phyloP scores from a whole-genome alignment of 2,113 vertebrate species.

The Solenodon paradoxus region DNA sequence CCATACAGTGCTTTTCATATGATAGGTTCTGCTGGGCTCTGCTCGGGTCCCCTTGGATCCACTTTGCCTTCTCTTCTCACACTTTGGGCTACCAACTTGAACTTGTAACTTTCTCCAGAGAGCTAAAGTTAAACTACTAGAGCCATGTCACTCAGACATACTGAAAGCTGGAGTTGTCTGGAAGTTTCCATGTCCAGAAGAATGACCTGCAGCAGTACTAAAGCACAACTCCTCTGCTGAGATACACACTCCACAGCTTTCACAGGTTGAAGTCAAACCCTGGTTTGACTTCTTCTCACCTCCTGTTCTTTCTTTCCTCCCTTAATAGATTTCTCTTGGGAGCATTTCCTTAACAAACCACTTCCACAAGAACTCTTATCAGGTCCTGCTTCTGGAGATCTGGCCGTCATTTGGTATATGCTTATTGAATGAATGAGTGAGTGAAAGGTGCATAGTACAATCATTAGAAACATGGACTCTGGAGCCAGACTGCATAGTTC shows the following conservation, averaged over 20 bases:
- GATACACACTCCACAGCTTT: neutral
- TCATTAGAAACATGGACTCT: neutral
- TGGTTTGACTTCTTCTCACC: neutral
- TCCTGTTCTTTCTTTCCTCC: neutral
- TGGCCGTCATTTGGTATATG: neutral
- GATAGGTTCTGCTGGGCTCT: neutral
- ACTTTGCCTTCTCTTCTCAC: neutral
- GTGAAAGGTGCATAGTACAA: neutral
- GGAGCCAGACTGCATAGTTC: neutral
- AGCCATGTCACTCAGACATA: neutral
- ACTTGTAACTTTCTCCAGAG: neutral
- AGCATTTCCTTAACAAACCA: neutral
- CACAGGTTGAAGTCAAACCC: neutral
- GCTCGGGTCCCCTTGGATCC: neutral
- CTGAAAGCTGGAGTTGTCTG: neutral
- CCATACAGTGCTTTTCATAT: neutral
- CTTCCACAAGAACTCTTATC: neutral
- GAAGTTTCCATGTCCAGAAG: neutral
- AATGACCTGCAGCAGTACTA: neutral
- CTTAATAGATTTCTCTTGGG: neutral
- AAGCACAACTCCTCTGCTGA: neutral
- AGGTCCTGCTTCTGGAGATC: neutral
- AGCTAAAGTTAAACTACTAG: neutral
- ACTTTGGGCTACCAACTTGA: neutral
- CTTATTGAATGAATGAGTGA: neutral